phyloP scores from a whole-genome alignment of 2,113 vertebrate genomes.

The chimpanzee (Pan troglodytes) region NHGRI_mPanTro3-v2.1_pri NC_072404.2:147607001-147607500 shows the following conservation, averaged over 20 bases:
- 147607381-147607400: no score
- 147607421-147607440: no score
- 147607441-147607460: no score
- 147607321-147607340: not conserved
- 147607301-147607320: not conserved
- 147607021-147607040: not conserved
- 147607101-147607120: not conserved
- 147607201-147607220: not conserved
- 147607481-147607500: no score
- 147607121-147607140: not conserved
- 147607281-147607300: not conserved
- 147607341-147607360: no score
- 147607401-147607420: no score
- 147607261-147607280: not conserved
- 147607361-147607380: no score
- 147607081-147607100: not conserved
- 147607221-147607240: not conserved
- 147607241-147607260: not conserved
- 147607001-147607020: not conserved
- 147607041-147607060: not conserved
- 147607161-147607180: not conserved
- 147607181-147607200: not conserved
- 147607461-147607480: no score
- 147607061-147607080: not conserved
- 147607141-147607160: slow-evolving; percentile 27